A percentile compares a stretch with the other conserved stretches of the same genome.
phyloP scores from a whole-genome alignment of 2,113 vertebrate species.

The Vireo altiloquus region DNA sequence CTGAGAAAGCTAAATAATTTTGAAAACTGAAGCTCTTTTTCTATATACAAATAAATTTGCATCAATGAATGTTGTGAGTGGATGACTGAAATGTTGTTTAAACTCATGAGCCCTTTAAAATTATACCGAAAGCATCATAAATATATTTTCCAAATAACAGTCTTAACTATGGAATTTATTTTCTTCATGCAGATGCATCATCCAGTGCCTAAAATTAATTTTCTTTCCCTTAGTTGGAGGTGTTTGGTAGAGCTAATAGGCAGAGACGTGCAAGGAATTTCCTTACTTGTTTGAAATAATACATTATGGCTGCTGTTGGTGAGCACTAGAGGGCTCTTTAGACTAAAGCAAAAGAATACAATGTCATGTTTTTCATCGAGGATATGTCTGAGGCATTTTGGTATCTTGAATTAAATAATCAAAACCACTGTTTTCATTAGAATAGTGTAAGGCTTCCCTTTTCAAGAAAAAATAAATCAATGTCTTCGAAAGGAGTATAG shows the following conservation, averaged over 20 bases:
- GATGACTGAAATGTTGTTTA: background rate
- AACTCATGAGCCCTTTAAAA: background rate
- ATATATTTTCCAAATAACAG: background rate
- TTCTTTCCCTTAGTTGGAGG: background rate
- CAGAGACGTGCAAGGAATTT: background rate
- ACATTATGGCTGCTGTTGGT: background rate
- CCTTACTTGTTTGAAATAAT: background rate
- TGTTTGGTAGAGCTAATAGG: background rate
- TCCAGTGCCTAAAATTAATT: background rate
- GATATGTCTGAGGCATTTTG: background rate
- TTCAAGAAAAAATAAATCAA: background rate
- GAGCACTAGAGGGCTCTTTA: conserved; percentile 71
- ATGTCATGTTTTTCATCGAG: background rate
- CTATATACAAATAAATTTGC: background rate
- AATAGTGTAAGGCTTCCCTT: background rate
- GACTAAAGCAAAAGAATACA: background rate
- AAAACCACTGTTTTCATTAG: background rate
- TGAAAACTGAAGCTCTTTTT: background rate
- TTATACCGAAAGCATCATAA: background rate
- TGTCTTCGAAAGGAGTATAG: background rate
- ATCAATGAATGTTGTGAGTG: background rate
- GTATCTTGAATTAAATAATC: background rate
- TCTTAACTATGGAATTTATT: background rate
- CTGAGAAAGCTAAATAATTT: background rate
- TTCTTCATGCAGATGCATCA: background rate